Conservation (phyloP, 2,113 vertebrate genomes). For the Bungarus multicinctus region DNA sequence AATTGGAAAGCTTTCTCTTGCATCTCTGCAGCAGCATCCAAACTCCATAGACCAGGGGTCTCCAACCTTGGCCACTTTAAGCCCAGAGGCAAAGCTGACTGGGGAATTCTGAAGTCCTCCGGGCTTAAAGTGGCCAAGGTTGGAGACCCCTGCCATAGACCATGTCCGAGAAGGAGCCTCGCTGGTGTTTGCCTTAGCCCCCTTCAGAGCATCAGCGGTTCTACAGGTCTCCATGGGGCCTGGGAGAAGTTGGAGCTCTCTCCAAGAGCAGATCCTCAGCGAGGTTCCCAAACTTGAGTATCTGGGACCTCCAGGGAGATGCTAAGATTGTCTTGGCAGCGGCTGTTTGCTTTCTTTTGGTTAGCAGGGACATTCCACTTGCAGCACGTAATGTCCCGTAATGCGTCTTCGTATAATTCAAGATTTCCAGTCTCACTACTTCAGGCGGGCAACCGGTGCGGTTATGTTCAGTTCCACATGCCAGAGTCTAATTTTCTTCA, state of each 20-base stretch:
- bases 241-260: not conserved
- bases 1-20: not conserved
- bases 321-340: not conserved
- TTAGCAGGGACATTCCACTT: not conserved
- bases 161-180: not conserved
- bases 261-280: not conserved
- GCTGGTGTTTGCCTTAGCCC: not conserved
- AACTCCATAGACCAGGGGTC: not conserved
- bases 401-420: not conserved
- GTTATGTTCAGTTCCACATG: slow-evolving; percentile 46
- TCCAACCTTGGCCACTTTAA: too few relatives aligned
- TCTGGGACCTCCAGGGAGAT: not conserved
- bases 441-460: not conserved
- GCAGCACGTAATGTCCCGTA: slow-evolving; percentile 27
- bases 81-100: too few relatives aligned
- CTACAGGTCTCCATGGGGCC: not conserved
- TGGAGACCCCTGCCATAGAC: not conserved
- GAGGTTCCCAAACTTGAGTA: not conserved
- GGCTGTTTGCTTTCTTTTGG: slow-evolving; percentile 27
- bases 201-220: not conserved
- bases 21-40: not conserved
- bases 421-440: slow-evolving; percentile 30
- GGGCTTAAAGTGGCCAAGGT: too few relatives aligned
- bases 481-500: slow-evolving; percentile 45
- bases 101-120: too few relatives aligned